These are phyloP conservation scores for Aquatica leii DNA, from an alignment of 2,888 invertebrate species.

Conservation along the genomic window DNA sequence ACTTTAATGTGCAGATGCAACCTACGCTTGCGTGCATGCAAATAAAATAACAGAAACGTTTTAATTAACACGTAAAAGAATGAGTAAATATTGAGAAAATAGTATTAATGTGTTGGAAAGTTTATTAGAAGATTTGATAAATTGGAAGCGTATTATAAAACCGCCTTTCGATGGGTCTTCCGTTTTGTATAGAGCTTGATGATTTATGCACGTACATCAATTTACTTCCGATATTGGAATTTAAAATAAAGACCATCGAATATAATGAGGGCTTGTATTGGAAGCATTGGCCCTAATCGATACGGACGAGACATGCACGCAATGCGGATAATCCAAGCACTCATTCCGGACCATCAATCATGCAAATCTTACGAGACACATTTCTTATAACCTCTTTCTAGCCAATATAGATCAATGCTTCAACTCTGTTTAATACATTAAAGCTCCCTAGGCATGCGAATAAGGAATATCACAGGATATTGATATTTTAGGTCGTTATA, in stretches of 20 bases:
- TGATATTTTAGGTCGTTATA: conserved; percentile 19
- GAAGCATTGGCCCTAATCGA: conserved; percentile 48
- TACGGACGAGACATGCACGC: conserved; percentile 53
- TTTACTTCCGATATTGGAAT: conserved; percentile 25
- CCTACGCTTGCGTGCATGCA: no score
- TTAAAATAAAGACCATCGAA: conserved; percentile 39
- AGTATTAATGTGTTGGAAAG: not conserved
- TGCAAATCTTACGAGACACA: conserved; percentile 53
- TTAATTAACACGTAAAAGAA: no score
- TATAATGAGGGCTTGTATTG: conserved; percentile 49
- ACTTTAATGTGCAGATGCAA: no score
- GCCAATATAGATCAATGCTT: conserved; percentile 35
- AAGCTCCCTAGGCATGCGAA: conserved; percentile 24
- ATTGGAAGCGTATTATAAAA: conserved; percentile 6
- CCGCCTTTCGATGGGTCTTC: conserved; percentile 2
- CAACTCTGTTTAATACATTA: conserved; percentile 30
- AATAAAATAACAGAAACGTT: no score
- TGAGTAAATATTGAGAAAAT: no score
- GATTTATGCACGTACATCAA: conserved; percentile 13
- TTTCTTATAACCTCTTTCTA: conserved; percentile 41
- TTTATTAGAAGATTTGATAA: conserved; percentile 6
- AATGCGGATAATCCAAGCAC: conserved; percentile 56
- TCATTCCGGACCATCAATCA: conserved; percentile 56
- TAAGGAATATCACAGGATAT: conserved; percentile 24
- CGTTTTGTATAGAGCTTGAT: conserved; percentile 5